Conservation (phyloP, 2,888 invertebrate species). For the Cylindroiulus punctatus region DNA sequence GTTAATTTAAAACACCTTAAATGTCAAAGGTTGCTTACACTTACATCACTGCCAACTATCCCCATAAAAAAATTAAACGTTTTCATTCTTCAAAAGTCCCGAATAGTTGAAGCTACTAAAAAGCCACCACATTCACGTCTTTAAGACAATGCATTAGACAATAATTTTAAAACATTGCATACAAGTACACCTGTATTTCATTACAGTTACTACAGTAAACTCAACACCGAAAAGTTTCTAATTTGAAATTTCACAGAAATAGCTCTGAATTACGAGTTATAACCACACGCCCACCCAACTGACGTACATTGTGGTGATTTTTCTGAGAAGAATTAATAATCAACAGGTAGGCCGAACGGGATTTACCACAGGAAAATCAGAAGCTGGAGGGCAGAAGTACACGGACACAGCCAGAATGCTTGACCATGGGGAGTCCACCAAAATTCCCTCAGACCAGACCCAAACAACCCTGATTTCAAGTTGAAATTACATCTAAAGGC, state of each 20-base stretch:
- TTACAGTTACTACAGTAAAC: too few relatives aligned
- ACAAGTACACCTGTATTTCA: too few relatives aligned
- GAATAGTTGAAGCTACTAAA: background rate
- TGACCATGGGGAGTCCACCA: background rate
- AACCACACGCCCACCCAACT: too few relatives aligned
- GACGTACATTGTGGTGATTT: too few relatives aligned
- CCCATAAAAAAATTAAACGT: background rate
- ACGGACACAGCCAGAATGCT: background rate
- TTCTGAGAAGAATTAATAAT: too few relatives aligned
- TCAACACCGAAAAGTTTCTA: too few relatives aligned
- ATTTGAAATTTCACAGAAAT: too few relatives aligned
- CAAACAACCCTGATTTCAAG: background rate
- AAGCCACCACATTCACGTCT: background rate
- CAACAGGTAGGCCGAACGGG: background rate
- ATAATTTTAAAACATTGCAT: too few relatives aligned
- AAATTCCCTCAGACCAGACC: background rate
- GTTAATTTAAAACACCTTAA: slow-evolving; percentile 1
- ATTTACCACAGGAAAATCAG: background rate
- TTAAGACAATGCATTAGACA: too few relatives aligned
- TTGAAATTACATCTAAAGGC: too few relatives aligned
- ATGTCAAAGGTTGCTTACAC: background rate
- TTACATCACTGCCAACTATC: background rate
- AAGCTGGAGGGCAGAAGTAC: background rate
- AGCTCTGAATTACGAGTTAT: too few relatives aligned
- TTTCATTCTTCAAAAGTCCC: too few relatives aligned